phyloP scores from a whole-genome alignment of 2,888 invertebrate species.

The Trachelus iudaicus region DNA sequence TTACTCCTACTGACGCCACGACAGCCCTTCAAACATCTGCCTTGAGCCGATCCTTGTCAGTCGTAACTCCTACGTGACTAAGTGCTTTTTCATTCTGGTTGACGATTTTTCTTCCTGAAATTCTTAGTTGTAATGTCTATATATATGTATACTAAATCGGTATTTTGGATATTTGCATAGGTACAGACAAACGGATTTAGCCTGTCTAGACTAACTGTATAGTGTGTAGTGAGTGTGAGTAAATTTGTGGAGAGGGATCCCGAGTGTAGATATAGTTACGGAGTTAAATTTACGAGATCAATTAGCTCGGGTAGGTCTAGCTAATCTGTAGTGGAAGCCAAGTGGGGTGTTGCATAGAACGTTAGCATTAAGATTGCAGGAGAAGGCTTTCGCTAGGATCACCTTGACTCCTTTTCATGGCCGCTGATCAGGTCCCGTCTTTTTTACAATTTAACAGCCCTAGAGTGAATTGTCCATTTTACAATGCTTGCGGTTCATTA shows the following conservation, averaged over 20 bases:
- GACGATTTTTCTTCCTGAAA: not conserved
- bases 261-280: conserved; percentile 2
- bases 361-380: not conserved
- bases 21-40: conserved; percentile 13
- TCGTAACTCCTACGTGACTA: not conserved
- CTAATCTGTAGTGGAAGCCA: not conserved
- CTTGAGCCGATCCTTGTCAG: not conserved
- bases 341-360: not conserved
- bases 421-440: not conserved
- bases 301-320: not conserved
- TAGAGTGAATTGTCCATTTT: not conserved
- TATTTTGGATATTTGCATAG: not conserved
- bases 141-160: not conserved
- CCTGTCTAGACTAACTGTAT: not conserved
- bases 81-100: not conserved
- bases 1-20: not conserved
- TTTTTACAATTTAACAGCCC: not conserved
- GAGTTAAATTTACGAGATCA: not conserved
- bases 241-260: not conserved
- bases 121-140: not conserved
- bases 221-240: not conserved
- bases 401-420: not conserved
- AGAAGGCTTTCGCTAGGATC: not conserved
- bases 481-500: no score
- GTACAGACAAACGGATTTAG: not conserved